These are phyloP conservation scores for Leucophenga maculata DNA, from an alignment of 2,888 invertebrate species.

Conservation along the genomic window DNA sequence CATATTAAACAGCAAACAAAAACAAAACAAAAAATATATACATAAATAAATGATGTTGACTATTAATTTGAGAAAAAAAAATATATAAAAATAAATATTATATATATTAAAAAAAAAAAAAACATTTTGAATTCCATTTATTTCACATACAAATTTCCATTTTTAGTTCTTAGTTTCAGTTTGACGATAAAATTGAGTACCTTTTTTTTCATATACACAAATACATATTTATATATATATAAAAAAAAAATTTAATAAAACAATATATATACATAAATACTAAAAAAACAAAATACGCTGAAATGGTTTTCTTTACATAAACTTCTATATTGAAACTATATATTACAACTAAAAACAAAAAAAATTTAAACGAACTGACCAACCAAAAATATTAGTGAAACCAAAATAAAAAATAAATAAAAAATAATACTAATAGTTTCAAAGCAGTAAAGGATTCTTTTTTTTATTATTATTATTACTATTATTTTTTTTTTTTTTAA, in stretches of 20 bases:
- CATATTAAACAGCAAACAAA: conserved; percentile 30
- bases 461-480: too few species aligned
- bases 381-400: conserved; percentile 6
- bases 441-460: not conserved
- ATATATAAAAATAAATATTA: conserved; percentile 51
- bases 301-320: conserved; percentile 14
- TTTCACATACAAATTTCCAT: conserved; percentile 8
- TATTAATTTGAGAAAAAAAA: conserved; percentile 55
- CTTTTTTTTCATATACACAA: conserved; percentile 11
- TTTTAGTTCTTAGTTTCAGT: conserved; percentile 40
- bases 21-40: conserved; percentile 34
- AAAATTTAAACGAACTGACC: conserved; percentile 19
- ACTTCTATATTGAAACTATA: not conserved
- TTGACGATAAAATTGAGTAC: conserved; percentile 44
- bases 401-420: not conserved
- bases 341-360: not conserved
- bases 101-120: conserved; percentile 7
- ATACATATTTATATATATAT: not conserved
- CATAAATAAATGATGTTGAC: conserved; percentile 60
- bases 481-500: too few species aligned
- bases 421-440: not conserved
- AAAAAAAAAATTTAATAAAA: not conserved
- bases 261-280: not conserved
- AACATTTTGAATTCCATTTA: conserved; percentile 13
- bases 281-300: not conserved